These are phyloP conservation scores for Nysson spinosus DNA, from an alignment of 2,888 invertebrate species.

Conservation along the genomic window DNA sequence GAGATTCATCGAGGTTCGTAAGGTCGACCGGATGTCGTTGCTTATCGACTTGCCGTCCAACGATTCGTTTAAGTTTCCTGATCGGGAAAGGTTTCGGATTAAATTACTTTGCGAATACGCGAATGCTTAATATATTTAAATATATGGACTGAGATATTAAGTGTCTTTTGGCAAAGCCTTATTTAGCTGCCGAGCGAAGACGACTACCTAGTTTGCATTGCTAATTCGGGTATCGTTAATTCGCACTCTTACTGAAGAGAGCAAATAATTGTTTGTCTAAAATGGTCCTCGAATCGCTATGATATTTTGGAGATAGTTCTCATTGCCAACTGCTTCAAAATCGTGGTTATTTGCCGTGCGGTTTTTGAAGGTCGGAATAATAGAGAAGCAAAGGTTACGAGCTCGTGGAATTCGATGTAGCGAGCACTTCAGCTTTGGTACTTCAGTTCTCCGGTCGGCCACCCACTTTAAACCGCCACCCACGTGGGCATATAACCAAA, in stretches of 20 bases:
- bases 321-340: too few species aligned
- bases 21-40: slow-evolving; percentile 41
- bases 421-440: slow-evolving; percentile 48
- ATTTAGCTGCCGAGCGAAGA: too few species aligned
- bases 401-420: slow-evolving; percentile 30
- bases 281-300: too few species aligned
- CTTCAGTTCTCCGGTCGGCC: slow-evolving; percentile 50
- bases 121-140: too few species aligned
- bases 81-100: not conserved
- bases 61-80: not conserved
- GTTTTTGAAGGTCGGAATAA: slow-evolving; percentile 50
- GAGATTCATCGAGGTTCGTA: slow-evolving; percentile 21
- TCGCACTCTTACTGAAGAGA: too few species aligned
- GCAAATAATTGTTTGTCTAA: too few species aligned
- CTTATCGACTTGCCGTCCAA: slow-evolving; percentile 4
- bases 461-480: slow-evolving; percentile 63
- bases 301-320: too few species aligned
- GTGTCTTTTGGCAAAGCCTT: too few species aligned
- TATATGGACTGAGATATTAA: too few species aligned
- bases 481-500: slow-evolving; percentile 62
- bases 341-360: too few species aligned
- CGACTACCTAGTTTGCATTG: too few species aligned
- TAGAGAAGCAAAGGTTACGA: slow-evolving; percentile 51
- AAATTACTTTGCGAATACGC: not conserved
- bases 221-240: too few species aligned